These are phyloP conservation scores for Papilio gigon DNA, from an alignment of 2,888 invertebrate genomes.

Conservation along the genomic window DNA sequence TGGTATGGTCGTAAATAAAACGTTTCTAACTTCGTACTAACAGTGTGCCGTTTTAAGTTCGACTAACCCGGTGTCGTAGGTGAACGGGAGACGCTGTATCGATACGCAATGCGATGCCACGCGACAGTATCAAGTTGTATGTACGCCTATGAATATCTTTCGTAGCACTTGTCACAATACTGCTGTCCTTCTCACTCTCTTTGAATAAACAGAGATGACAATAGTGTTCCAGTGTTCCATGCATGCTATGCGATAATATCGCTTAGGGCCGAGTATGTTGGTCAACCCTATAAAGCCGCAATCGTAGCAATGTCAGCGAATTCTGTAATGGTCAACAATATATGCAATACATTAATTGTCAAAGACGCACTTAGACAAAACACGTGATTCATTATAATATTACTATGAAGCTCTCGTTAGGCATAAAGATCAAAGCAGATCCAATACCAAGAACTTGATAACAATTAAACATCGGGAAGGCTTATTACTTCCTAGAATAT, in stretches of 20 bases:
- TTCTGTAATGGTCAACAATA: not conserved
- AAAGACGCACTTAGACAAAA: not conserved
- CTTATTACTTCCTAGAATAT: not conserved
- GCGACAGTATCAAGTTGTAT: not conserved
- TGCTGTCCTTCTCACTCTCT: not conserved
- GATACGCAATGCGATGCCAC: not conserved
- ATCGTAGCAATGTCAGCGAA: not conserved
- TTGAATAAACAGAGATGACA: not conserved
- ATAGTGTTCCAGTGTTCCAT: no score
- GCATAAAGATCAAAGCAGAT: conserved; percentile 4
- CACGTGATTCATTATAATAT: not conserved
- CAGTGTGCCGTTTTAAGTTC: conserved; percentile 46
- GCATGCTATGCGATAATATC: no score
- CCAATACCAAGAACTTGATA: not conserved
- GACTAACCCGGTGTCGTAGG: conserved; percentile 5
- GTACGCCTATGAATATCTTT: no score
- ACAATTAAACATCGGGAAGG: not conserved
- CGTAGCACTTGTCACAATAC: not conserved
- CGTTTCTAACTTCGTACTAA: conserved; percentile 67
- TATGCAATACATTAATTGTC: conserved; percentile 5
- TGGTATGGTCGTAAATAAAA: conserved; percentile 74
- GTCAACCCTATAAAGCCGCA: not conserved
- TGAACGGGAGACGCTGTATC: not conserved
- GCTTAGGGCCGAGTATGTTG: no score
- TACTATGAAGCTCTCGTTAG: not conserved